Evolutionary conservation across 2,797 vertebrate genomes (phyloP), one percentile per base, ranked within the genome.

Genomic region (Typhlichthys eigenmanni): DNA sequence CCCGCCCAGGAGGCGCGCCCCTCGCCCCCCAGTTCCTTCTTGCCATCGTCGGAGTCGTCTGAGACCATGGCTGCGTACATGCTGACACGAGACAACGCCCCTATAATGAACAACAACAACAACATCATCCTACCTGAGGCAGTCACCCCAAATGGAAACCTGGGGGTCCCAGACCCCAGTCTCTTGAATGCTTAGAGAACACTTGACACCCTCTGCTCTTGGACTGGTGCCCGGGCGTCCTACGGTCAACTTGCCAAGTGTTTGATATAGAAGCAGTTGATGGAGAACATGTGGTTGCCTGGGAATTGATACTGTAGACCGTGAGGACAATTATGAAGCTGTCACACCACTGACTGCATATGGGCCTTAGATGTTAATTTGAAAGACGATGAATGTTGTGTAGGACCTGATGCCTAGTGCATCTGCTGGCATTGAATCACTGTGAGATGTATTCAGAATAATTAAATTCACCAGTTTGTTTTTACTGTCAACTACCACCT

Each of bases 71-170:
- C 88, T 51, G 93, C 92, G 29, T 95, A 93, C 16, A 46, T 82
- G 79, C 79, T 92, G 87, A 91, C 92, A 69, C 93, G 88, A 62
- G 90, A 92, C 78, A 94, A 88, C 83, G 89, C 87, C 66, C 90
- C 93, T 34, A 86, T 76, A 57, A 92, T 89, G 79, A 91, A 93
- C 67, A 70, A 78, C 69, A 90, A 91, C 84, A 66, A 74, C 66
- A 89, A 91, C 89, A 93, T 92, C 84, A 90, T 85, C 87, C 91
- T 94, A 81, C 85, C 88, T 70, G 60, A 91, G 80, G 87, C 83
- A 65, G 90, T 94, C 81, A 77, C 92, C 78, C 93, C 93, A 78
- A 96, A 95, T 60, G 93, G 94, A 68, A 95, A 93, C 86, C 84
- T 94, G 83, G 81, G 88, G 72, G 88, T 91, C 73, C 83, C 91